Evolutionary conservation across 2,888 invertebrate genomes (phyloP).

Genomic region (Drosophila pullipes): DNA sequence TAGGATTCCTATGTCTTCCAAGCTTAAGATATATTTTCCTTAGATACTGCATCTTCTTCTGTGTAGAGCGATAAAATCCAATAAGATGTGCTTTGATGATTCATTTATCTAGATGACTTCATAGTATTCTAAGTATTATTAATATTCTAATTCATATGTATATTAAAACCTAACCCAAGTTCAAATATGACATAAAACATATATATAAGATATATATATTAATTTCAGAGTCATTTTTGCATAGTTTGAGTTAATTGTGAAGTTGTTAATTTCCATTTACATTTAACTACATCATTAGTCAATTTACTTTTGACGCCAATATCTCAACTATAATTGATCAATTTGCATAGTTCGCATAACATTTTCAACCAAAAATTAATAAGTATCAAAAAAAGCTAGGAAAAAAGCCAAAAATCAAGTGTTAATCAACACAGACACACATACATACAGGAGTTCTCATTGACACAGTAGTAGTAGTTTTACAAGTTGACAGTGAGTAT

Average conservation of each 20-base stretch:
- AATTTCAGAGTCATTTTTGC: rapidly evolving
- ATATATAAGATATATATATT: not conserved
- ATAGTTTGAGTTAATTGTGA: not conserved
- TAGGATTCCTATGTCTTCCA: not conserved
- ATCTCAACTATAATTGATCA: not conserved
- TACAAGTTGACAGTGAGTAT: constrained; percentile 13
- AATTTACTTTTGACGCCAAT: not conserved
- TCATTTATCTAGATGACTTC: not conserved
- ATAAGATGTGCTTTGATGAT: not conserved
- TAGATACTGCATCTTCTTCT: not conserved
- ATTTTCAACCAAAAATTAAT: not conserved
- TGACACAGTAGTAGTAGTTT: not conserved
- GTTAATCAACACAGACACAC: not conserved
- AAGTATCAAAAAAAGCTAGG: not conserved
- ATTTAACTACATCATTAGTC: not conserved
- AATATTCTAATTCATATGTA: no score
- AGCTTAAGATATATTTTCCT: not conserved
- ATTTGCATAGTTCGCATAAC: not conserved
- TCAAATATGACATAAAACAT: not conserved
- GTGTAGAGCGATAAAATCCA: rapidly evolving
- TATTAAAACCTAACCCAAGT: not conserved
- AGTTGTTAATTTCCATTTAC: not conserved
- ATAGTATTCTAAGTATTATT: not conserved
- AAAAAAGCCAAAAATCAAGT: not conserved
- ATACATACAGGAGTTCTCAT: not conserved